Base-by-base conservation (phyloP, 1,140 invertebrate genomes). In the Monomorium pharaonis region DNA sequence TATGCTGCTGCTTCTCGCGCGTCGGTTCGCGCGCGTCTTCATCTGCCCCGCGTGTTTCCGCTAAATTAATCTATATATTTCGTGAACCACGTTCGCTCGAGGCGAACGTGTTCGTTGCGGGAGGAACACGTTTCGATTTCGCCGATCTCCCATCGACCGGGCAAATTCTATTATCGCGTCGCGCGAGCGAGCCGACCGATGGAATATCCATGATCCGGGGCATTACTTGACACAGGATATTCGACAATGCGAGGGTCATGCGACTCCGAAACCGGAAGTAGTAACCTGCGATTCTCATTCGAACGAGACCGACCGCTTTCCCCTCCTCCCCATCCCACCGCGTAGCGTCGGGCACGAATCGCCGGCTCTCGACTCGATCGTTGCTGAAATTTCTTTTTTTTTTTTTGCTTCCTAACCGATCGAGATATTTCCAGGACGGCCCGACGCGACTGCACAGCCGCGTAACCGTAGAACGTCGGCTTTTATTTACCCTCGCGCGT, bases 171-270 rank as follows among this genome's bases (percentile, higher is more conserved):
- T 74, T 7, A 2, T 27, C 14, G 16, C 58, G 27, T 21, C n/a
- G 27, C 12, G 18, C 42, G 24, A n/a, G n/a, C 24, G n/a, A 27
- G 14, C 27, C 44, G 72, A 16, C 9, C 51, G 27, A 56, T 47
- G 65, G 42, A 70, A 56, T 56, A 44, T 72, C 65, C 65, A 44
- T 30, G 54, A 83, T 58, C n/a, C 37, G 33, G 18, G 24, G 37
- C 77, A 33, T 72, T 30, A 30, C 51, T 58, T 33, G 78, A 44
- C 67, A 58, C 67, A 74, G 67, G 67, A 83, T 83, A 83, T 74
- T 83, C 51, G 67, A 74, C 67, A 72, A 72, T 81, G 65, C 67
- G 14, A 60, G 44, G 67, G 78, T 83, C 78, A 74, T 47, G 27
- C 51, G 67, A 47, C n/a, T 72, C n/a, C 42, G 44, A 47, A 83